Conservation (phyloP, 1,140 invertebrate species). For the Patella vulgata region DNA sequence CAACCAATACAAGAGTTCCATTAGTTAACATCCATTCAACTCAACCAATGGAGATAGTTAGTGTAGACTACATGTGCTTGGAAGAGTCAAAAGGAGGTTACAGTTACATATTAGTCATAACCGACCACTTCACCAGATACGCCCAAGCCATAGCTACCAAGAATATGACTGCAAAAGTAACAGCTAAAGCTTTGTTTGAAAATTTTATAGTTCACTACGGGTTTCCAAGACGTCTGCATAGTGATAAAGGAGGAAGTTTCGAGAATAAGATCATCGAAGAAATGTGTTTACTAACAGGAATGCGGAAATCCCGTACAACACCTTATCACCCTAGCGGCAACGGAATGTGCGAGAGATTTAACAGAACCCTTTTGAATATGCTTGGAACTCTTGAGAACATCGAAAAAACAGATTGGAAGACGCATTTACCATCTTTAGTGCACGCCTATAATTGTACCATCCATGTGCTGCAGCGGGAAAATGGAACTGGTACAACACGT, state of each 20-base stretch:
- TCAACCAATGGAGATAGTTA: conserved; percentile 25
- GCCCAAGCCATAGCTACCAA: conserved; percentile 16
- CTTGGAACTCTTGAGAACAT: conserved; percentile 22
- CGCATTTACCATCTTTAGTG: conserved; percentile 5
- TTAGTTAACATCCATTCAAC: conserved; percentile 9
- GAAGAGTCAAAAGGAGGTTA: conserved; percentile 21
- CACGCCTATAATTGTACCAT: conserved; percentile 26
- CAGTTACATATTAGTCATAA: conserved; percentile 26
- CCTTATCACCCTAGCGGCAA: conserved; percentile 26
- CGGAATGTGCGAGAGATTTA: conserved; percentile 15
- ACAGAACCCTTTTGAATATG: conserved; percentile 25
- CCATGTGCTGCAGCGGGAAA: no score
- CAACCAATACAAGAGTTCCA: not conserved
- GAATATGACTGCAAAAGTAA: conserved; percentile 21
- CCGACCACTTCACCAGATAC: conserved; percentile 29
- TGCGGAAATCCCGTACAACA: conserved; percentile 23
- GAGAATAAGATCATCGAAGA: conserved; percentile 14
- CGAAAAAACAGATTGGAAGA: conserved; percentile 15
- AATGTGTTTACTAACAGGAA: not conserved
- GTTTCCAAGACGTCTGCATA: conserved; percentile 9
- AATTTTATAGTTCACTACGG: conserved; percentile 19
- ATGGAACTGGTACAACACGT: no score
- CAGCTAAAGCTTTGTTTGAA: conserved; percentile 25
- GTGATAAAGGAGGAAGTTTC: conserved; percentile 30
- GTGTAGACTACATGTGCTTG: conserved; percentile 23